Percentiles rank a stretch among this genome's conserved stretches.
These are phyloP conservation scores for Lonchura striata DNA, from an alignment of 2,113 vertebrate genomes.

Conservation along the genomic window DNA sequence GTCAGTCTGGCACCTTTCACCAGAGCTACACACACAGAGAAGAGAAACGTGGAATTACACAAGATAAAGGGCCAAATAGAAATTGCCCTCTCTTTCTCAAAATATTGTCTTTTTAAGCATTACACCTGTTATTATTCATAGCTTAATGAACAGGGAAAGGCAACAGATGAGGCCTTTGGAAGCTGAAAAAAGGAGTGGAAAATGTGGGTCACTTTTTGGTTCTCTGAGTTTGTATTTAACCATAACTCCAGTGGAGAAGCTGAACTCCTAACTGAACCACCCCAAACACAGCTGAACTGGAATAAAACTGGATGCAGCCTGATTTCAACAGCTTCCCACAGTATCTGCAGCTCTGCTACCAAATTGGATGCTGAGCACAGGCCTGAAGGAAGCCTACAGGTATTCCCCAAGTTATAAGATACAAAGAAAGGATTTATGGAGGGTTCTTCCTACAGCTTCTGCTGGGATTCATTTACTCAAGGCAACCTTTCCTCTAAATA, in stretches of 20 bases:
- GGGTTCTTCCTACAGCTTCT: neutral
- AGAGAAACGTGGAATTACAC: neutral
- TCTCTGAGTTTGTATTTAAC: neutral
- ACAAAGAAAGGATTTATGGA: neutral
- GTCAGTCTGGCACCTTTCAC: conserved; percentile 6
- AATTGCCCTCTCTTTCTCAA: neutral
- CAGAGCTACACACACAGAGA: neutral
- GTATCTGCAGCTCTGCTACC: neutral
- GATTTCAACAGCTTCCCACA: neutral
- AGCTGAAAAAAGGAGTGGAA: neutral
- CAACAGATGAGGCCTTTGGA: neutral
- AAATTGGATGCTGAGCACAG: neutral
- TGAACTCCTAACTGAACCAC: neutral
- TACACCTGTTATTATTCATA: neutral
- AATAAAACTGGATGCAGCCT: neutral
- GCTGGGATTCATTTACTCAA: neutral
- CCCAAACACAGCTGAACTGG: neutral
- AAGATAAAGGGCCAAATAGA: neutral
- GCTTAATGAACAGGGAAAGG: neutral
- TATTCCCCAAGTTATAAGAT: neutral
- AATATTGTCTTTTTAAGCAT: neutral
- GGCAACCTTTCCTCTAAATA: neutral
- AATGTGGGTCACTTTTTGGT: neutral
- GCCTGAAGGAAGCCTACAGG: neutral
- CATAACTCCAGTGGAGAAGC: neutral